Percentiles rank a stretch among this genome's conserved stretches.
phyloP scores from a whole-genome alignment of 1,140 invertebrate genomes.

The Atta colombica region DNA sequence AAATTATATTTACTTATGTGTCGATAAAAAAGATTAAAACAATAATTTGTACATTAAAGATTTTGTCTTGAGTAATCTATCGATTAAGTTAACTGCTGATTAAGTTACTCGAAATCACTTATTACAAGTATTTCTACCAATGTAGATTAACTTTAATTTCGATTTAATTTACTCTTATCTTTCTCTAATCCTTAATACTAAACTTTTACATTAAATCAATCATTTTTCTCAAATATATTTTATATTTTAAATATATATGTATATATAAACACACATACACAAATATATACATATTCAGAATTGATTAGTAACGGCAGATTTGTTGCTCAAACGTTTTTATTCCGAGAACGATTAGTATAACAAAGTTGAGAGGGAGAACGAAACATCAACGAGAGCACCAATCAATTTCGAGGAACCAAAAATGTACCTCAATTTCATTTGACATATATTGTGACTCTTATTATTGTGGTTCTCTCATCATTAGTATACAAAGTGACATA shows the following conservation, averaged over 20 bases:
- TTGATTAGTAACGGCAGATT: constrained; percentile 18
- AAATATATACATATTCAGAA: background rate
- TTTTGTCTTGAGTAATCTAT: too few relatives aligned
- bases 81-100: too few relatives aligned
- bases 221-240: constrained; percentile 4
- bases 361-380: constrained; percentile 42
- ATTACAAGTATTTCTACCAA: too few relatives aligned
- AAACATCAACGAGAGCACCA: background rate
- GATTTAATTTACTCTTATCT: too few relatives aligned
- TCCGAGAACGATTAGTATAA: constrained; percentile 60
- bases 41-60: too few relatives aligned
- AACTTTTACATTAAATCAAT: background rate
- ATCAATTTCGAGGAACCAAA: background rate
- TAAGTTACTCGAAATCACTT: too few relatives aligned
- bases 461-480: constrained; percentile 28
- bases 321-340: constrained; percentile 54
- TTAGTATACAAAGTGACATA: constrained; percentile 77
- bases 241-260: constrained; percentile 13
- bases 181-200: too few relatives aligned
- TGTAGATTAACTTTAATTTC: too few relatives aligned
- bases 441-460: constrained; percentile 11
- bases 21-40: too few relatives aligned
- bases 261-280: constrained; percentile 2
- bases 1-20: too few relatives aligned
- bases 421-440: constrained; percentile 15